These are phyloP conservation scores for Pempheris klunzingeri DNA, from an alignment of 2,797 vertebrate genomes.

Conservation along the genomic window DNA sequence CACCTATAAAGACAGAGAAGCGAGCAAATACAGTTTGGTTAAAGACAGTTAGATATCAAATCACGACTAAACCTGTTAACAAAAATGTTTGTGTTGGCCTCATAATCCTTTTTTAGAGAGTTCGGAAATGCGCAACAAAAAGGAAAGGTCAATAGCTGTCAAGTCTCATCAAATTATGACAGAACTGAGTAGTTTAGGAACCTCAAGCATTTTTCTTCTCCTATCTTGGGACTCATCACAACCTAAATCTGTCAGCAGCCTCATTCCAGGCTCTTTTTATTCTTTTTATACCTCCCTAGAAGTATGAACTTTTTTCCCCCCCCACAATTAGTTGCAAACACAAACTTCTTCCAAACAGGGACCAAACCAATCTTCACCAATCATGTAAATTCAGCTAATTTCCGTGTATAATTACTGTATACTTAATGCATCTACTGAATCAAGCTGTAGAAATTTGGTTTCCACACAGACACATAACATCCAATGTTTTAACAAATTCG, in stretches of 20 bases:
- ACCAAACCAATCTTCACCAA: constrained; percentile 14
- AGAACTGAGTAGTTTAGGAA: constrained; percentile 25
- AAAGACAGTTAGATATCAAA: background rate
- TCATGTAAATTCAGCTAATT: constrained; percentile 3
- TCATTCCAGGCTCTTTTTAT: constrained; percentile 15
- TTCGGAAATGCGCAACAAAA: constrained; percentile 6
- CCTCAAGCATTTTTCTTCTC: constrained; percentile 15
- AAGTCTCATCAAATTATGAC: constrained; percentile 26
- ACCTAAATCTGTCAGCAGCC: constrained; percentile 58
- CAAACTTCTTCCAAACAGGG: background rate
- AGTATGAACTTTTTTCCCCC: background rate
- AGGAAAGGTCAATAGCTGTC: constrained; percentile 17
- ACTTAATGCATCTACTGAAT: background rate
- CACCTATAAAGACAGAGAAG: background rate
- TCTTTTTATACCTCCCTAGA: constrained; percentile 28
- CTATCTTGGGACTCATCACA: constrained; percentile 46
- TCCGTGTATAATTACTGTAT: too few relatives aligned
- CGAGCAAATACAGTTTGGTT: background rate
- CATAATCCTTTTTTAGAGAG: background rate
- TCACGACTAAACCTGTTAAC: background rate
- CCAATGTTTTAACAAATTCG: background rate
- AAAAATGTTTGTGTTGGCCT: background rate
- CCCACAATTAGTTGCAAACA: background rate
- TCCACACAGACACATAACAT: background rate
- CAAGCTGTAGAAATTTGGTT: background rate